Evolutionary conservation across 2,888 invertebrate genomes (phyloP).

Genomic region (Strigamia transsilvanica): DNA sequence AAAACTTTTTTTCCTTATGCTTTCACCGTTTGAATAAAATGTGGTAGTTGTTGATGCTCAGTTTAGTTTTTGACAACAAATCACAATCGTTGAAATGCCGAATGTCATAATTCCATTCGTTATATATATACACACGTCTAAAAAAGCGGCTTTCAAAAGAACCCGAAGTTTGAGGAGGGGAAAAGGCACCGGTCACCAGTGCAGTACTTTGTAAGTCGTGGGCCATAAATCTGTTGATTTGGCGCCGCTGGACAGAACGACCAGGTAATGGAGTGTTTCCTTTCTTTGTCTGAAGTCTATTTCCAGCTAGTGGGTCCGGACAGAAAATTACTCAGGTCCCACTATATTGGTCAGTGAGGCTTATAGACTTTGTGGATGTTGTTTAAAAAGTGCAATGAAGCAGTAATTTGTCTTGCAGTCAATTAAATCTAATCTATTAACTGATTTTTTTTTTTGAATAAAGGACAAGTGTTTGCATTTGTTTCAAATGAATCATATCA

Average conservation of each 20-base stretch:
- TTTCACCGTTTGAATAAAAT: slow-evolving; percentile 12
- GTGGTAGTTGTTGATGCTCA: neutral
- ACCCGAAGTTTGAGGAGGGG: neutral
- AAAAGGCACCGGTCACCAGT: slow-evolving; percentile 27
- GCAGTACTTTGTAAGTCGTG: slow-evolving; percentile 42
- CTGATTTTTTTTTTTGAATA: neutral
- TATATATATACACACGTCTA: neutral
- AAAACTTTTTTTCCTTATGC: neutral
- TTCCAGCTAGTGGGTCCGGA: slow-evolving; percentile 35
- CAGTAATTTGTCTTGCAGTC: slow-evolving; percentile 3
- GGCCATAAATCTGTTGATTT: slow-evolving; percentile 42
- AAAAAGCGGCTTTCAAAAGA: slow-evolving; percentile 36
- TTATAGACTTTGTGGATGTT: neutral
- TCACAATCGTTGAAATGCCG: slow-evolving; percentile 19
- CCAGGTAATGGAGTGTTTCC: slow-evolving; percentile 41
- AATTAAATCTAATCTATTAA: neutral
- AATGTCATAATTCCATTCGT: slow-evolving; percentile 34
- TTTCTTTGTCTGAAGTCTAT: slow-evolving; percentile 43
- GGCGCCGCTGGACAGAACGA: slow-evolving; percentile 40
- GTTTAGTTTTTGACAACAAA: slow-evolving; percentile 13
- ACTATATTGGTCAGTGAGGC: slow-evolving; percentile 12
- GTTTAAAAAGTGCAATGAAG: neutral
- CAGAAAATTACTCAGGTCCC: slow-evolving; percentile 26
- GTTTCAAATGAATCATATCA: slow-evolving; percentile 44
- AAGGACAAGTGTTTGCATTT: slow-evolving; percentile 34